phyloP scores from a whole-genome alignment of 2,113 vertebrate genomes.

The Rhagologus leucostigma region DNA sequence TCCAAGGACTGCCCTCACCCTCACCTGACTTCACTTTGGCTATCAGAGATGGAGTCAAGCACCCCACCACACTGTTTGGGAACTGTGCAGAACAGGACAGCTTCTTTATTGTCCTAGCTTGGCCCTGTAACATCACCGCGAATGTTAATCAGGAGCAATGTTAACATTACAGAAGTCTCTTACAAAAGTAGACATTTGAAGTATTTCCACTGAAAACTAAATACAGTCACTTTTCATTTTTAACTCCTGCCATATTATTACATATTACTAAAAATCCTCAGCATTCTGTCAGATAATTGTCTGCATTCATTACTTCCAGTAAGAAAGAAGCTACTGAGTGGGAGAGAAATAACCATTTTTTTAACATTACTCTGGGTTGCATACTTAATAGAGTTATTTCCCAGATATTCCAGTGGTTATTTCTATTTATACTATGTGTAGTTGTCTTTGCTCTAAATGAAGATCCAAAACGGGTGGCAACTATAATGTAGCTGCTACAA shows the following conservation, averaged over 20 bases:
- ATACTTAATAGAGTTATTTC: background rate
- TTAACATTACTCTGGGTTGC: background rate
- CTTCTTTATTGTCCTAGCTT: background rate
- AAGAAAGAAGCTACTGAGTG: background rate
- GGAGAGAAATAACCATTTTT: background rate
- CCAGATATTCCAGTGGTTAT: background rate
- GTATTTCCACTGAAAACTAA: background rate
- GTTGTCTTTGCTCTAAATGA: background rate
- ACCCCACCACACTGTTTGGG: background rate
- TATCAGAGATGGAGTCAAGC: background rate
- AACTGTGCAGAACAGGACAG: background rate
- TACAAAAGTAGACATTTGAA: background rate
- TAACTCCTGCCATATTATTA: background rate
- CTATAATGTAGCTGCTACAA: background rate
- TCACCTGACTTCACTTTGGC: background rate
- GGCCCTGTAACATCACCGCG: fast-evolving
- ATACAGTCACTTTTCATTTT: background rate
- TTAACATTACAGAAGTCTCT: background rate
- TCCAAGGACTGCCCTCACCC: background rate
- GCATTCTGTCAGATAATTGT: background rate
- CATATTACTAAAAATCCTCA: background rate
- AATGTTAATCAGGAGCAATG: background rate
- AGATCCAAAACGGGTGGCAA: background rate
- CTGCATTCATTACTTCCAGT: background rate
- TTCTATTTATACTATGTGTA: background rate